phyloP scores from a whole-genome alignment of 2,888 invertebrate species.

The Microctonus brassicae region DNA sequence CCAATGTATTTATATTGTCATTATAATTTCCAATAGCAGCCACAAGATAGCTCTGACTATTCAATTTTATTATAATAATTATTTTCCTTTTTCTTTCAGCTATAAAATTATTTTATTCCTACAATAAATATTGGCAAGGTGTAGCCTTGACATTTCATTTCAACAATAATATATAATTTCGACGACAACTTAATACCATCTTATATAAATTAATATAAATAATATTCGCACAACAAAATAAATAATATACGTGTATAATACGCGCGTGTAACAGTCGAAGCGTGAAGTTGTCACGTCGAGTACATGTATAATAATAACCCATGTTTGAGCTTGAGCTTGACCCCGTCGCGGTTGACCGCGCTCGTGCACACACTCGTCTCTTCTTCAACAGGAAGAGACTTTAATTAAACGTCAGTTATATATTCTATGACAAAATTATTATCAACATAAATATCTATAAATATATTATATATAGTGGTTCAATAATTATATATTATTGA shows the following conservation, averaged over 20 bases:
- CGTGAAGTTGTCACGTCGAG: slow-evolving; percentile 19
- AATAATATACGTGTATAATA: not conserved
- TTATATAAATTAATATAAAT: not conserved
- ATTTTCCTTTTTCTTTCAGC: not conserved
- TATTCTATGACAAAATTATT: not conserved
- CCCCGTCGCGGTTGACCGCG: slow-evolving; percentile 24
- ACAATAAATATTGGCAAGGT: not conserved
- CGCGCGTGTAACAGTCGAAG: not conserved
- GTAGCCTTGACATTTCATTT: not conserved
- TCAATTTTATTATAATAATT: not conserved
- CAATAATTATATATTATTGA: too few species aligned
- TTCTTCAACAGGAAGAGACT: not conserved
- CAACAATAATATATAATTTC: not conserved
- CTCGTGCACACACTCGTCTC: not conserved
- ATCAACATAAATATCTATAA: not conserved
- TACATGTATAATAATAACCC: slow-evolving; percentile 27
- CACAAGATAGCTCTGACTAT: slow-evolving; percentile 44
- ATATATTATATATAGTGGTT: too few species aligned
- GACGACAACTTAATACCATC: not conserved
- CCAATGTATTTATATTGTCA: slow-evolving; percentile 21
- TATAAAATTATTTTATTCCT: not conserved
- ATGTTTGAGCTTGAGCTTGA: slow-evolving; percentile 35
- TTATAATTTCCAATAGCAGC: slow-evolving; percentile 24
- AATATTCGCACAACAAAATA: not conserved
- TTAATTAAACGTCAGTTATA: not conserved